A percentile compares a stretch with the other conserved stretches of the same genome.
Evolutionary conservation across 2,888 invertebrate species (phyloP).

Genomic region (Empis stercorea): DNA sequence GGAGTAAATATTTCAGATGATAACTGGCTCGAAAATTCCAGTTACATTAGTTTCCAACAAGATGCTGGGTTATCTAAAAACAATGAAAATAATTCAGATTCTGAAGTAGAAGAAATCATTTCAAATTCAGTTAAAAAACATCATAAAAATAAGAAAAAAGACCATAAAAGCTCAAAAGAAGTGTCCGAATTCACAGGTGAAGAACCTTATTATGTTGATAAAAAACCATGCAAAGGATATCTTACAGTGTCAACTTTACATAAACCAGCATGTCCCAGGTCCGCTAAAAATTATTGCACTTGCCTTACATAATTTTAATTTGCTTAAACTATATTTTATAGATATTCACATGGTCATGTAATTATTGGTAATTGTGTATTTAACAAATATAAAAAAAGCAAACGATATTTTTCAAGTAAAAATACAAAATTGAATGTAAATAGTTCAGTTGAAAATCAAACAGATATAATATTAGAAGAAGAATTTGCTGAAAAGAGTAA

Average conservation of each 20-base stretch:
- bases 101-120: background rate
- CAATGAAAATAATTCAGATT: background rate
- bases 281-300: slow-evolving; percentile 17
- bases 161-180: background rate
- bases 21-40: slow-evolving; percentile 17
- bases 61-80: background rate
- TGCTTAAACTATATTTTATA: slow-evolving; percentile 10
- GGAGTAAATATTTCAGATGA: background rate
- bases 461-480: slow-evolving; percentile 27
- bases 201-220: slow-evolving; percentile 47
- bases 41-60: slow-evolving; percentile 7
- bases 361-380: background rate
- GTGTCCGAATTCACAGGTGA: slow-evolving; percentile 23
- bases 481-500: slow-evolving; percentile 40
- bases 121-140: background rate
- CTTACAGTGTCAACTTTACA: slow-evolving; percentile 47
- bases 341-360: slow-evolving; percentile 5
- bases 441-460: background rate
- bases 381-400: slow-evolving; percentile 5
- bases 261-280: slow-evolving; percentile 50
- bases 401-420: slow-evolving; percentile 17
- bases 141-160: slow-evolving; percentile 6
- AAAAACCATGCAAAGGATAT: slow-evolving; percentile 42
- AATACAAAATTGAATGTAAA: slow-evolving; percentile 12
- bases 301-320: slow-evolving; percentile 1